Evolutionary conservation across 1,140 invertebrate genomes (phyloP).

Genomic region (Papilio dardanus): DNA sequence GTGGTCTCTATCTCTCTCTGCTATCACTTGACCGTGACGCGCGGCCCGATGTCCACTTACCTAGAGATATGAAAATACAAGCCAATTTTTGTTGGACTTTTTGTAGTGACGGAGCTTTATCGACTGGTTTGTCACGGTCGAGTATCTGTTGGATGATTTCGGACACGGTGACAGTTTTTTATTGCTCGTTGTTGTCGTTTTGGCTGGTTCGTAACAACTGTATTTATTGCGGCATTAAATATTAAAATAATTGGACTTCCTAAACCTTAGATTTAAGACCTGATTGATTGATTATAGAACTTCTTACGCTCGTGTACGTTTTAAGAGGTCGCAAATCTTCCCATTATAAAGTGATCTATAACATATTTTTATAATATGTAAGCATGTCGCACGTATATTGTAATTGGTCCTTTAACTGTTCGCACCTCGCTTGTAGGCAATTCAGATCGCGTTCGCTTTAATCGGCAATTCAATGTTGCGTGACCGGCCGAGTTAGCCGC

Average conservation of each 20-base stretch:
- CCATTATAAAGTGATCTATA: neutral
- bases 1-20: neutral
- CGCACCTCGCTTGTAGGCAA: slow-evolving; percentile 36
- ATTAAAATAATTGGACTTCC: neutral
- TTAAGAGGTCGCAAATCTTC: neutral
- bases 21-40: slow-evolving; percentile 30
- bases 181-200: neutral
- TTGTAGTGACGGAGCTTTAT: slow-evolving; percentile 14
- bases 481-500: slow-evolving; percentile 50
- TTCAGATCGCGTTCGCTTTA: slow-evolving; percentile 47
- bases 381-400: slow-evolving; percentile 20
- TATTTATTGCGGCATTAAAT: neutral
- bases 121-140: slow-evolving; percentile 17
- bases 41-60: slow-evolving; percentile 4
- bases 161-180: slow-evolving; percentile 20
- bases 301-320: no score
- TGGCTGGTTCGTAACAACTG: neutral
- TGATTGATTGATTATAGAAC: neutral
- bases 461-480: slow-evolving; percentile 58
- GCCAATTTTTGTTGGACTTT: slow-evolving; percentile 10
- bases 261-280: neutral
- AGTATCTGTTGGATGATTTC: neutral
- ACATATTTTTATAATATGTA: neutral
- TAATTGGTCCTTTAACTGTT: slow-evolving; percentile 34
- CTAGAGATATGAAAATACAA: slow-evolving; percentile 28